Evolutionary conservation across 23 tunicate genomes (phyloP), one percentile per base, ranked within the genome.

Genomic region (Halocynthia roretzi): DNA sequence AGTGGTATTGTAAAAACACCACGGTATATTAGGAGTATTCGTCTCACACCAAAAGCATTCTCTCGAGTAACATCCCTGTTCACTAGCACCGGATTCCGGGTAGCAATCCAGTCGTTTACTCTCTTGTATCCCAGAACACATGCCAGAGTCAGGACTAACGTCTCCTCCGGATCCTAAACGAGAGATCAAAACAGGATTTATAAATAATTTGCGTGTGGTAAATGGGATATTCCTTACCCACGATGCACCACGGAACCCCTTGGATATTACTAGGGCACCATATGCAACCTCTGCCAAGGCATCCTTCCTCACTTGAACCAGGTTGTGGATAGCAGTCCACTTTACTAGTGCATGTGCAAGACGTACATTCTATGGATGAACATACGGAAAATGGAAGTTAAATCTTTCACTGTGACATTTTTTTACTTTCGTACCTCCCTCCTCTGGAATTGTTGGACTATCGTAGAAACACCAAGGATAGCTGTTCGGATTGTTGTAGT

Each of bases 391-490:
- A 31, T 31, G 44, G 44, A 31, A 31, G 44, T 31, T 31, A 31
- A 31, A 31, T 31, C 44, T 31, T 31, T 31, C 44, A 31, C 4
- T 31, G 44, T 31, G 44, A 31, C 17, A 20, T 71, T 51, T 51
- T 50, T 71, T 71, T n/a, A 60, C n/a, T 60, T n/a, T 60, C 64
- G 17, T 60, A n/a, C 64, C 17, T 60, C 17, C 17, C n/a, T 15
- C 17, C 17, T 60, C 64, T 62, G 73, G 81, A 21, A 66, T 54
- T 55, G 79, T 12, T 56, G 67, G 22, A 62, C 72, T 21, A 64
- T 92, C 98, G 62, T 64, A 73, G 61, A 92, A 92, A 50, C 98
- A 92, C 98, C 98, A 92, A 7, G 98, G 92, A 18, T 90, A 90
- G n/a, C 84, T 84, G 22, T 86, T 81, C 6, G 98, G 92, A 14